Conservation (phyloP, 2,113 vertebrate species). For the Microcebus ravelobensis region DNA sequence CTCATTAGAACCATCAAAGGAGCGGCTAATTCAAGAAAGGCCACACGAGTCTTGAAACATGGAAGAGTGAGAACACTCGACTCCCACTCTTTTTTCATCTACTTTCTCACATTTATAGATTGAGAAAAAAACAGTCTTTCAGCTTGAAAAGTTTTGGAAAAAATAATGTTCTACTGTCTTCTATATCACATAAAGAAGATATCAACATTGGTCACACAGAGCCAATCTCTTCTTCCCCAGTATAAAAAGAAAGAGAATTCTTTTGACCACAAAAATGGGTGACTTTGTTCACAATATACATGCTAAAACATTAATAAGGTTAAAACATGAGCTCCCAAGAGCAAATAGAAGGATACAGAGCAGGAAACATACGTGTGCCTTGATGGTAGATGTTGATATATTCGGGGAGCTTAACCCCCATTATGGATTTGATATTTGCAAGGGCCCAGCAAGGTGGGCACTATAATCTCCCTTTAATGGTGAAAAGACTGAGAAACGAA, state of each 20-base stretch:
- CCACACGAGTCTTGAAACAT: neutral
- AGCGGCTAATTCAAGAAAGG: neutral
- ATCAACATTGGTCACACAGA: rapidly evolving
- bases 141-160: neutral
- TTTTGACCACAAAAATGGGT: neutral
- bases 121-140: neutral
- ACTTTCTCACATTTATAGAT: neutral
- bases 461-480: rapidly evolving
- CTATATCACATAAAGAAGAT: neutral
- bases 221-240: neutral
- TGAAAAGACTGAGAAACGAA: neutral
- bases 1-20: neutral
- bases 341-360: neutral
- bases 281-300: neutral
- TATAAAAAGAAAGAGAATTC: neutral
- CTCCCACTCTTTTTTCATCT: neutral
- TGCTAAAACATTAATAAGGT: neutral
- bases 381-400: rapidly evolving
- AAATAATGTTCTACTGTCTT: neutral
- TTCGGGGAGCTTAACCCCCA: neutral
- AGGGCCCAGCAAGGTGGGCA: neutral
- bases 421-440: neutral
- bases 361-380: neutral
- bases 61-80: neutral
- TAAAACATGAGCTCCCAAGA: neutral